Evolutionary conservation across 2,888 invertebrate genomes (phyloP).

Genomic region (Platynereis dumerilii): DNA sequence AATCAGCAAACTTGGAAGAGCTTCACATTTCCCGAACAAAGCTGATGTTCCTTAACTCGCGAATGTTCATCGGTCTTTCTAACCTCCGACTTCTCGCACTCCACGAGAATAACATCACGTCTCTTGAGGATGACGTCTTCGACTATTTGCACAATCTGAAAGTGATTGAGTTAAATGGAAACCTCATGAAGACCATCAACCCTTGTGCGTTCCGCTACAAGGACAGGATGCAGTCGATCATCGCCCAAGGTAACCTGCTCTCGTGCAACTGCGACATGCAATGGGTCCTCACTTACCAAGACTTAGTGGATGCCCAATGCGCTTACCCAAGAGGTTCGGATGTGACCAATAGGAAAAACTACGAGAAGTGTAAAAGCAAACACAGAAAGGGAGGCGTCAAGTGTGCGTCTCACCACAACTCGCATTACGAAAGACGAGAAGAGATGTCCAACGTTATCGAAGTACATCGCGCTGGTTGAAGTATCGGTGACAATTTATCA

Average conservation of each 20-base stretch:
- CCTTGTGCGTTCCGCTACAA: conserved; percentile 38
- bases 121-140: conserved; percentile 32
- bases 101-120: conserved; percentile 29
- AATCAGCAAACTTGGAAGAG: conserved; percentile 29
- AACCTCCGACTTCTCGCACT: conserved; percentile 27
- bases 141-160: conserved; percentile 22
- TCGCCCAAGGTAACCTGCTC: conserved; percentile 31
- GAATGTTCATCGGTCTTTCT: conserved; percentile 35
- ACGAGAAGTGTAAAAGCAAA: too few relatives aligned
- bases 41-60: conserved; percentile 29
- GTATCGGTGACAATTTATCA: too few relatives aligned
- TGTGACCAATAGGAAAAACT: too few relatives aligned
- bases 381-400: too few relatives aligned
- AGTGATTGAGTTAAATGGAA: conserved; percentile 29
- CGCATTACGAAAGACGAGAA: too few relatives aligned
- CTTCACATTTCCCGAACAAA: conserved; percentile 30
- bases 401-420: too few relatives aligned
- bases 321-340: too few relatives aligned
- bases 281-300: conserved; percentile 24
- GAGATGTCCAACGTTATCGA: too few relatives aligned
- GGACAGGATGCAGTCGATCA: conserved; percentile 28
- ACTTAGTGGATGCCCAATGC: too few relatives aligned
- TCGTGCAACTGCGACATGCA: conserved; percentile 36
- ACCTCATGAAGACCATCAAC: conserved; percentile 35
- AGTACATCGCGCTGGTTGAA: too few relatives aligned